Conservation (phyloP, 2,797 vertebrate species). For the Poecilia gillii region DNA sequence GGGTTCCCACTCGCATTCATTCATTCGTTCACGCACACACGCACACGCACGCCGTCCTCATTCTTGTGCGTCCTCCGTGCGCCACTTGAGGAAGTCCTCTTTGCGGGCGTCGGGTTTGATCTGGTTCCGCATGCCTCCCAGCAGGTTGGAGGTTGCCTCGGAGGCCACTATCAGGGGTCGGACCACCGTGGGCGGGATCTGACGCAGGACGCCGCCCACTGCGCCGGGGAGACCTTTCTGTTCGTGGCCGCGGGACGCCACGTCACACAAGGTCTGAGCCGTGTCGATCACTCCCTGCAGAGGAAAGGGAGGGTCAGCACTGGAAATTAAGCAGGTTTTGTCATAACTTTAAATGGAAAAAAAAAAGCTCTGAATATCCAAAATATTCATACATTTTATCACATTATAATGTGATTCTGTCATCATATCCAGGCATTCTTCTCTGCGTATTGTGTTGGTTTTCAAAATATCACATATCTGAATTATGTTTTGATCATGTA, state of each 20-base stretch:
- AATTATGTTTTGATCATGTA: too few species aligned
- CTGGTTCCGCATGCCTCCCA: conserved; percentile 95
- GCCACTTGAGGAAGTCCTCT: conserved; percentile 93
- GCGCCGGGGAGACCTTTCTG: conserved; percentile 93
- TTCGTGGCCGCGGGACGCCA: conserved; percentile 90
- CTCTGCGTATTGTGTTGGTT: too few species aligned
- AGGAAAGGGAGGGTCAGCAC: conserved; percentile 1
- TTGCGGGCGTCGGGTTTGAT: conserved; percentile 92
- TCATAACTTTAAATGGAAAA: not conserved
- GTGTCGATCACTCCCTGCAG: conserved; percentile 66
- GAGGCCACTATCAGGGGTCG: conserved; percentile 92
- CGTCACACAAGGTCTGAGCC: conserved; percentile 91
- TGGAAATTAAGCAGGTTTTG: not conserved
- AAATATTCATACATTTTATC: not conserved
- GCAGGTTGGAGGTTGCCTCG: conserved; percentile 91
- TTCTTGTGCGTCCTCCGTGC: conserved; percentile 87
- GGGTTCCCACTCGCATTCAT: conserved; percentile 8
- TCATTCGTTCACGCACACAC: not conserved
- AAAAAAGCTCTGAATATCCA: not conserved
- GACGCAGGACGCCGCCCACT: conserved; percentile 91
- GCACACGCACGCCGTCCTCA: conserved; percentile 65
- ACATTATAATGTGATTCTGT: not conserved
- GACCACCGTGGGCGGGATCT: conserved; percentile 94
- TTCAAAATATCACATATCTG: too few species aligned
- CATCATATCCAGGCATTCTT: too few species aligned